These are phyloP conservation scores for Lasioglossum marginatum DNA, from an alignment of 2,888 invertebrate genomes.

Conservation along the genomic window DNA sequence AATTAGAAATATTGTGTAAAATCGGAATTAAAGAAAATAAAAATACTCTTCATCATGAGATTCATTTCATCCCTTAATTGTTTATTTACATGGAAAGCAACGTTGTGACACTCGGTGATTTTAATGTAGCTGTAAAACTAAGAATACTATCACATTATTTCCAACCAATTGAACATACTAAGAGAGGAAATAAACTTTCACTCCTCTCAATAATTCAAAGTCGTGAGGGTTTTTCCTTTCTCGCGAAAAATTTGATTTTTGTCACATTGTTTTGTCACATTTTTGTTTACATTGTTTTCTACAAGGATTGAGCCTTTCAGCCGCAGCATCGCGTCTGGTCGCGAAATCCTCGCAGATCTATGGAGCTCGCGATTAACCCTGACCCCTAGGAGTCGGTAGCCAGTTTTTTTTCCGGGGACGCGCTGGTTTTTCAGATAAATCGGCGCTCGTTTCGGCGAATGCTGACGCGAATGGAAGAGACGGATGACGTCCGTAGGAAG, in stretches of 20 bases:
- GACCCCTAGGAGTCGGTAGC: background rate
- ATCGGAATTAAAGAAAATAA: background rate
- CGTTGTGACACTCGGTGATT: too few species aligned
- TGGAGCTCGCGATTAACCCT: background rate
- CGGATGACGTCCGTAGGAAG: background rate
- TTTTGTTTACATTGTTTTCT: too few species aligned
- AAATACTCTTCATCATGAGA: too few species aligned
- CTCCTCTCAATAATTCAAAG: background rate
- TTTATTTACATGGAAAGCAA: too few species aligned
- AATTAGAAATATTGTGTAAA: background rate
- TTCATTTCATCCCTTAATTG: too few species aligned
- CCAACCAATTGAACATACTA: too few species aligned
- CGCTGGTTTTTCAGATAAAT: slow-evolving; percentile 30
- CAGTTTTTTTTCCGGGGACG: background rate
- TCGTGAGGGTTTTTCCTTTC: background rate
- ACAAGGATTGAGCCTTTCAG: background rate
- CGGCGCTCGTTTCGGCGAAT: slow-evolving; percentile 18
- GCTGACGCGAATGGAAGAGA: slow-evolving; percentile 9
- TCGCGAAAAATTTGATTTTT: background rate
- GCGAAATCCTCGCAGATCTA: background rate
- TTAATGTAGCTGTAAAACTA: too few species aligned
- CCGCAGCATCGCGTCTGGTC: background rate
- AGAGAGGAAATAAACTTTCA: too few species aligned
- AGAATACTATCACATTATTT: too few species aligned
- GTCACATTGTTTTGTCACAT: too few species aligned